Evolutionary conservation across 2,113 vertebrate species (phyloP), one percentile per base, ranked within the genome.

Genomic region (Neogobius melanostomus): DNA sequence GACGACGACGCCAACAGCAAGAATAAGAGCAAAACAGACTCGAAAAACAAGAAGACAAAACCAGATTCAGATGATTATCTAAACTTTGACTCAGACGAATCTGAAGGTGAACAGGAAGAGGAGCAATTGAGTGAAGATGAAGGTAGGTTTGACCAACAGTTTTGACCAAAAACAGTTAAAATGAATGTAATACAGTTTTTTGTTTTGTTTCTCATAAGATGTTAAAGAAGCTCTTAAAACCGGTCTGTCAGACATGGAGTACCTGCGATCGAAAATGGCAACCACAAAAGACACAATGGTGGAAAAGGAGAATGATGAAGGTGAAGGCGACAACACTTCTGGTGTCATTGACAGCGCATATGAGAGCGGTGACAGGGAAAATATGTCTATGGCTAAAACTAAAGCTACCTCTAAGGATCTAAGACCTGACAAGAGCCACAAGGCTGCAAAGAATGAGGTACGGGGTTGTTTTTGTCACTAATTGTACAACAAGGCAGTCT

Each of bases 231-330:
- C 92, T 17, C 69, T 91, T 17, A 91, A 91, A 83, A 89, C 90
- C 68, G 91, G 80, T 6, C 85, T 99, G 51, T 98, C 97, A 0
- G 98, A 99, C 82, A 96, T 98, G 96, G 97, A 98, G 4, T 99
- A 99, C 86, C 92, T 98, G 80, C 95, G 93, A 49, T 97, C 95
- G 21, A 99, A 99, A 85, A 80, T 97, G 81, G 94, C 95, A 74
- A 70, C 59, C 68, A 87, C 76, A 43, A 65, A 72, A 3, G 80
- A 85, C 43, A 48, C 85, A 1, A 44, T 83, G 64, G 83, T 84
- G 28, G 77, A 87, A 16, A 60, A 46, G 16, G 77, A 69, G 4
- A 73, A 72, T 6, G 76, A 72, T 15, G 74, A 80, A 5, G 65
- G 57, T 0, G 76, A 67, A 4, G 75, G 47, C 8, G 65, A 82